These are phyloP conservation scores for Aplysina aerophoba DNA, from an alignment of 37 sponge, comb jelly and placozoan species.

Conservation along the genomic window DNA sequence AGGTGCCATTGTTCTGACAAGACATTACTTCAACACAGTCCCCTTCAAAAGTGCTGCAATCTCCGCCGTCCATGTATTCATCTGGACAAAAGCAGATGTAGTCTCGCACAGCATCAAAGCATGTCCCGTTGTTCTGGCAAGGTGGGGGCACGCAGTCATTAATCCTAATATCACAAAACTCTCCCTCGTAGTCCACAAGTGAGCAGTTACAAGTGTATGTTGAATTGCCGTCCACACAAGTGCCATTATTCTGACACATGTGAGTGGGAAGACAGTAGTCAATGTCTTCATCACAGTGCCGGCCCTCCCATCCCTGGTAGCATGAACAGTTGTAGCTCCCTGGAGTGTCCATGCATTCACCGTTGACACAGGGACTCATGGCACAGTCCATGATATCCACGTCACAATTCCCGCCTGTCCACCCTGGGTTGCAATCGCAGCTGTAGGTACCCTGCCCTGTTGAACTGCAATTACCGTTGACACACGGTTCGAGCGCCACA, in stretches of 20 bases:
- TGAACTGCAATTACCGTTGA: constrained; percentile 31
- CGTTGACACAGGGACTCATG: not conserved
- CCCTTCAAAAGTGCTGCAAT: too few species aligned
- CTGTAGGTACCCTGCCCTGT: not conserved
- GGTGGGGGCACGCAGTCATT: constrained; percentile 45
- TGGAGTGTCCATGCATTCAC: not conserved
- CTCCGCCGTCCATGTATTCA: not conserved
- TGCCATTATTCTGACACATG: not conserved
- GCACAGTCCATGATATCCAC: not conserved
- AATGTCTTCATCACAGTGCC: constrained; percentile 3
- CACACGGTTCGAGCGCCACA: not conserved
- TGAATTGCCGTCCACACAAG: constrained; percentile 24
- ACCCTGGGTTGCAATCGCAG: not conserved
- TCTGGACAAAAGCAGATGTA: not conserved
- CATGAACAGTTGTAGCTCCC: constrained; percentile 15
- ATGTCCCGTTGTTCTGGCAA: constrained; percentile 62
- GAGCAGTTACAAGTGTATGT: constrained; percentile 56
- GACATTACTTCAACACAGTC: too few species aligned
- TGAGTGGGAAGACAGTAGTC: not conserved
- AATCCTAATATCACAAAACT: constrained; percentile 25
- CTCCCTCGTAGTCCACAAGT: constrained; percentile 42
- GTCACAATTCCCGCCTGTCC: not conserved
- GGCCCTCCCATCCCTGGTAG: not conserved
- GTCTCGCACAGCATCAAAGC: constrained; percentile 11
- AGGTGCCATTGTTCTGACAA: not conserved